These are phyloP conservation scores for Drosophila melanosoma DNA, from an alignment of 2,888 invertebrate species.

Conservation along the genomic window DNA sequence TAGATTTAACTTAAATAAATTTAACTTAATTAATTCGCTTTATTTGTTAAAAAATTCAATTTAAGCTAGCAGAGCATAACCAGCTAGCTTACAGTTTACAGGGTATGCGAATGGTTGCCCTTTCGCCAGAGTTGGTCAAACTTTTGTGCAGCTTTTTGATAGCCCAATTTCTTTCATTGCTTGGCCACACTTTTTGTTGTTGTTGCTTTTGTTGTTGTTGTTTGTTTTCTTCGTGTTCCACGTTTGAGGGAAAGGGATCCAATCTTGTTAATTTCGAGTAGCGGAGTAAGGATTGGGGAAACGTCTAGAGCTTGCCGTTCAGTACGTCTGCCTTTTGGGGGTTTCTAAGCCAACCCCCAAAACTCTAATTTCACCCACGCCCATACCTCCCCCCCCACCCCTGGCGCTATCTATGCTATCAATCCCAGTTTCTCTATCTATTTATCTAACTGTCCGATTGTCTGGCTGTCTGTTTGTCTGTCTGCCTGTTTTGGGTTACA, in stretches of 20 bases:
- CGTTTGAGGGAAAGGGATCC: slow-evolving; percentile 47
- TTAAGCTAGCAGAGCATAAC: background rate
- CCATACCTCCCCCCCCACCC: no score
- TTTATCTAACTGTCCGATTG: slow-evolving; percentile 42
- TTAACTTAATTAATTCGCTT: background rate
- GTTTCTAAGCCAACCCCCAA: slow-evolving; percentile 17
- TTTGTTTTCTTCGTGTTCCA: slow-evolving; percentile 1
- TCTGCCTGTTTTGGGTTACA: slow-evolving; percentile 52
- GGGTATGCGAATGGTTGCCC: slow-evolving; percentile 33
- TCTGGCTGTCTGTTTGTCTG: slow-evolving; percentile 19
- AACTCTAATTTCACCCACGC: background rate
- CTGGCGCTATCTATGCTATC: slow-evolving; percentile 32
- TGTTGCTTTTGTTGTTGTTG: background rate
- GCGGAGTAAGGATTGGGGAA: background rate
- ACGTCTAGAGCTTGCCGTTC: slow-evolving; percentile 43
- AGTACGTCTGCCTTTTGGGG: slow-evolving; percentile 37
- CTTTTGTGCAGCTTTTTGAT: slow-evolving; percentile 54
- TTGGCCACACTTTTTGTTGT: slow-evolving; percentile 22
- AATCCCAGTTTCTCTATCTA: slow-evolving; percentile 55
- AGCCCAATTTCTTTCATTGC: slow-evolving; percentile 78
- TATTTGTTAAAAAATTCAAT: background rate
- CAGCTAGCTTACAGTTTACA: background rate
- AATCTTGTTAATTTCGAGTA: slow-evolving; percentile 77
- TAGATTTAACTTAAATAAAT: background rate
- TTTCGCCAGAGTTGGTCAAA: slow-evolving; percentile 33